Percentiles rank a stretch among this genome's conserved stretches.
These are phyloP conservation scores for Stichopus chloronotus DNA, from an alignment of 35 echinoderm and acorn worm genomes.

Conservation along the genomic window DNA sequence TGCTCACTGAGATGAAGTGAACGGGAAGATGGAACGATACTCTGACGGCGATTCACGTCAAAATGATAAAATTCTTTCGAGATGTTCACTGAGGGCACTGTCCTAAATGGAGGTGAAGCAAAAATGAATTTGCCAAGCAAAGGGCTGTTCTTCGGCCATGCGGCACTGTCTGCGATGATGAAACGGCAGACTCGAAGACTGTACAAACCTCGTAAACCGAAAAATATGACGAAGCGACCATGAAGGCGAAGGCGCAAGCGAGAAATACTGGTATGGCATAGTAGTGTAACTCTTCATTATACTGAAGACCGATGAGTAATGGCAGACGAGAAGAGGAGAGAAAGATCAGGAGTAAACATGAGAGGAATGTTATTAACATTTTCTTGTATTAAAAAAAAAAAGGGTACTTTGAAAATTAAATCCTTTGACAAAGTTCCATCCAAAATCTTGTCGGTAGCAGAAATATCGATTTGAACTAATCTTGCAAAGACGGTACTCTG, in stretches of 20 bases:
- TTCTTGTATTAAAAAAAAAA: constrained; percentile 8
- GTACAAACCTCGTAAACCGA: constrained; percentile 89
- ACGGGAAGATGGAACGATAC: too few relatives aligned
- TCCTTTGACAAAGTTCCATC: too few relatives aligned
- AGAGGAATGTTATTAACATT: neutral
- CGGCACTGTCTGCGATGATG: neutral
- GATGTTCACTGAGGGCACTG: too few relatives aligned
- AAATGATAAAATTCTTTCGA: too few relatives aligned
- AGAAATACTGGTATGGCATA: constrained; percentile 93
- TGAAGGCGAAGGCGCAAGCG: constrained; percentile 89
- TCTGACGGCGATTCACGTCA: too few relatives aligned
- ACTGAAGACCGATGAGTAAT: constrained; percentile 34
- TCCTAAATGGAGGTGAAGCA: neutral
- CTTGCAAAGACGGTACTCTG: too few relatives aligned
- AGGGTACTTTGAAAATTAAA: neutral
- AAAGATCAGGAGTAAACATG: constrained; percentile 20
- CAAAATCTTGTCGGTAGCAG: too few relatives aligned
- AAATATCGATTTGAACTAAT: too few relatives aligned
- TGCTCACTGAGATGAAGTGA: too few relatives aligned
- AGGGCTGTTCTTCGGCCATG: neutral
- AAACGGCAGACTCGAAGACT: neutral
- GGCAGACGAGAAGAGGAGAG: neutral
- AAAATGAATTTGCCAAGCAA: neutral
- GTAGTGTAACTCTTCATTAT: constrained; percentile 65
- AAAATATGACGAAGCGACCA: constrained; percentile 77